Evolutionary conservation across 2,888 invertebrate species (phyloP), one percentile per base, ranked within the genome.

Genomic region (Helleia helle): DNA sequence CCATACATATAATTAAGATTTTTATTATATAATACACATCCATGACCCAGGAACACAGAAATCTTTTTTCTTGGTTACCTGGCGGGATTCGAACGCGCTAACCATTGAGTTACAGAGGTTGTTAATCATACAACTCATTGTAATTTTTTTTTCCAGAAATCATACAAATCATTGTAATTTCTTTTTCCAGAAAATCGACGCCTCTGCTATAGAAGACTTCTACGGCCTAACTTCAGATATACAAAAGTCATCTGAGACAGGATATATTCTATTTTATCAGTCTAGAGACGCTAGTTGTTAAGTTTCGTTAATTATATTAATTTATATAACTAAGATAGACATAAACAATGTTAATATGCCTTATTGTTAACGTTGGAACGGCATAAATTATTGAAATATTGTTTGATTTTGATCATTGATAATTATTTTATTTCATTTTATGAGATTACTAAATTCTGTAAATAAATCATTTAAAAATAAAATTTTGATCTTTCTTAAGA

Each of bases 221-320:
- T 99, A 98, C 85, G 99, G 99, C 67, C 90, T 99, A 65, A 97
- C 99, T 43, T 96, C 97, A 48, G 99, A 99, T 76, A 94, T 97
- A 69, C 98, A 98, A 76, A 99, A 99, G 84, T 98, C 97, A 52
- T 99, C 99, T 26, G 99, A 99, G 87, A 99, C 99, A 40, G 99
- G 99, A 60, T 99, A 99, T 84, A 99, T 99, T 72, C 87, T 99
- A 62, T 99, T 99, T 87, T 99, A 99, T 86, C 97, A 97, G 81
- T 96, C 96, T 44, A 90, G 93, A 65, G 95, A 95, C 55, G 83
- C 79, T 80, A 84, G 80, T 83, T 91, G 91, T 72, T 87, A 81
- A 80, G 71, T 80, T 74, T 76, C 59, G 65, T 59, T 57, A 59
- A 59, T 56, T 65, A 62, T 77, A 74, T 67, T 73, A 70, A 77